Evolutionary conservation across 1,140 invertebrate genomes (phyloP), one percentile per base, ranked within the genome.

Genomic region (Plectrocnemia conspersa): DNA sequence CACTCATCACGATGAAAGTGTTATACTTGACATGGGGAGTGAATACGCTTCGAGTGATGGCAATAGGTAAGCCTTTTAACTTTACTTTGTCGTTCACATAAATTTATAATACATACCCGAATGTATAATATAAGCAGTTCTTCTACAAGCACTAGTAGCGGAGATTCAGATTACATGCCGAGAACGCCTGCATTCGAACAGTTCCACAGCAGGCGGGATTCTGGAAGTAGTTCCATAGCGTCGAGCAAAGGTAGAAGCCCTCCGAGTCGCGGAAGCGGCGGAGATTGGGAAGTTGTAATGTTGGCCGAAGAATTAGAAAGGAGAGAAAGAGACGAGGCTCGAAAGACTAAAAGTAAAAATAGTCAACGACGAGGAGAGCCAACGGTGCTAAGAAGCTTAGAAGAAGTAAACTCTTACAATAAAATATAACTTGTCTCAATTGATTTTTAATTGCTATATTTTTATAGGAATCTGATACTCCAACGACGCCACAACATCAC

Each of bases 211-310:
- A 25, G 49, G 19, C 41, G 49, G 21, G 47, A 38, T 38, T 50
- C 47, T 16, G 33, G 25, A 1, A 50, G 47, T 11, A 38, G 47
- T 38, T 33, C 33, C 16, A 32, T 50, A 23, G 42, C 36, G 29
- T 52, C 53, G 18, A 46, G 13, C 13, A 9, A 25, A 18, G 16
- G 24, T 36, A 36, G 15, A 36, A 45, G 52, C 19, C 0, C 36
- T 15, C 19, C 36, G 7, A 41, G 50, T 15, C 24, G 45, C n/a
- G 68, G 69, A 3, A 72, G 74, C 7, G 78, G 77, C 40, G 79
- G 81, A 61, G 82, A 89, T 57, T 89, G 87, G 87, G 87, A 90
- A 67, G 80, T 88, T 0, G 76, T 82, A 63, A 85, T 89, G 83
- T 68, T 89, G 18, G 86, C 84, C 0, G 77, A 85, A 46, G 81